Base-by-base conservation (phyloP, 2,797 vertebrate genomes). In the Dipus sagitta region DNA sequence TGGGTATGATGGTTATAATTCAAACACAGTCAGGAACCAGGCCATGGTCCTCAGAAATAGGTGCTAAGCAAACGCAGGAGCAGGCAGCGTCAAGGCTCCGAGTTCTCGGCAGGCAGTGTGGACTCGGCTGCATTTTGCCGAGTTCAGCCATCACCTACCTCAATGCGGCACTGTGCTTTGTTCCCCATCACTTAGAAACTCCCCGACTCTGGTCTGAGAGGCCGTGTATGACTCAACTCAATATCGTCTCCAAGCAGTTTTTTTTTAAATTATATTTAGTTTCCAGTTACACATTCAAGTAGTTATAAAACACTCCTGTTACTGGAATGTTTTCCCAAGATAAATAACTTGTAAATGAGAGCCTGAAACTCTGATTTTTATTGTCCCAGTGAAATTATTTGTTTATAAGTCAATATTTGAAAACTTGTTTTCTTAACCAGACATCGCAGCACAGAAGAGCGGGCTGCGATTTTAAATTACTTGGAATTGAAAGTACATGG, bases 401-500 rank as follows among this genome's bases (percentile, higher is more conserved):
- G 79, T 86, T 94, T 92, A 74, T 74, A 95, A 95, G 26, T 91
- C 42, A 87, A 0, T 64, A 71, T 96, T 86, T 47, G 26, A 89
- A 82, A 84, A 71, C 18, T 18, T 1, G 52, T 93, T 92, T 94
- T 68, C 47, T 91, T 71, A 77, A 76, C 47, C 87, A 93, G 79
- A 62, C 8, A 79, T 85, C 54, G 90, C n/a, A 54, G 62, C 79
- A 79, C 28, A 79, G 86, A 92, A 47, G 28, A 82, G 64, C 65
- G 68, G 28, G 67, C 3, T 54, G 30, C 76, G 72, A 84, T 72
- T 86, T 94, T 90, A 90, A 74, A 58, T 93, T 68, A 52, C 58
- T 58, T 64, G 65, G 47, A 62, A 42, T 42, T 84, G 72, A 75
- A 86, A 91, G 47, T n/a, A 54, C 72, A 64, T 68, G 68, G n/a